phyloP scores from a whole-genome alignment of 2,888 invertebrate species.

The Lasioglossum malachurum region DNA sequence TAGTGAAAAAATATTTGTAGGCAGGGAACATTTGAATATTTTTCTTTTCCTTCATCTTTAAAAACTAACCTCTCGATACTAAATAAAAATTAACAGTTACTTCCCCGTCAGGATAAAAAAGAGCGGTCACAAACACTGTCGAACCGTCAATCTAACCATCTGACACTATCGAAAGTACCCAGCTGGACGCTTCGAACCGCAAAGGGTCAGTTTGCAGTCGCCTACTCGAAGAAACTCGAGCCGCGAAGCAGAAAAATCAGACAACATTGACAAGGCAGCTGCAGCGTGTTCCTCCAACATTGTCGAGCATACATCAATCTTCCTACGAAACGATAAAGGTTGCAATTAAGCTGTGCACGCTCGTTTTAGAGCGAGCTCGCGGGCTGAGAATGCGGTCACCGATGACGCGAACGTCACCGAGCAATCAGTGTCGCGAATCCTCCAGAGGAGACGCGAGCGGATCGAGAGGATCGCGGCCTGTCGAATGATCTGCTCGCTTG shows the following conservation, averaged over 20 bases:
- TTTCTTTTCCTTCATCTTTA: neutral
- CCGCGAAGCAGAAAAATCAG: neutral
- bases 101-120: neutral
- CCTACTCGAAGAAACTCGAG: neutral
- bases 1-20: too few species aligned
- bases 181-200: neutral
- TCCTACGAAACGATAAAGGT: slow-evolving; percentile 28
- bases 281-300: neutral
- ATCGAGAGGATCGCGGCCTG: neutral
- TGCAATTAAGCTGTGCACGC: slow-evolving; percentile 3
- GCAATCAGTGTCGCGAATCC: slow-evolving; percentile 16
- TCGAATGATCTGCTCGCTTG: slow-evolving; percentile 55
- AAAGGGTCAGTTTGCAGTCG: neutral
- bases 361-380: neutral
- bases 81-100: neutral
- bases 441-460: slow-evolving; percentile 10
- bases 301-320: slow-evolving; percentile 24
- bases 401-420: slow-evolving; percentile 19
- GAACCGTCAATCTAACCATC: neutral
- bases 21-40: too few species aligned
- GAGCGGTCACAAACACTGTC: neutral
- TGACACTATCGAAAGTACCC: neutral
- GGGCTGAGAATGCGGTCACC: slow-evolving; percentile 16
- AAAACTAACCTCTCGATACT: neutral
- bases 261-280: neutral